These are phyloP conservation scores for Drosophila ohnishii DNA, from an alignment of 1,140 invertebrate species.

Conservation along the genomic window DNA sequence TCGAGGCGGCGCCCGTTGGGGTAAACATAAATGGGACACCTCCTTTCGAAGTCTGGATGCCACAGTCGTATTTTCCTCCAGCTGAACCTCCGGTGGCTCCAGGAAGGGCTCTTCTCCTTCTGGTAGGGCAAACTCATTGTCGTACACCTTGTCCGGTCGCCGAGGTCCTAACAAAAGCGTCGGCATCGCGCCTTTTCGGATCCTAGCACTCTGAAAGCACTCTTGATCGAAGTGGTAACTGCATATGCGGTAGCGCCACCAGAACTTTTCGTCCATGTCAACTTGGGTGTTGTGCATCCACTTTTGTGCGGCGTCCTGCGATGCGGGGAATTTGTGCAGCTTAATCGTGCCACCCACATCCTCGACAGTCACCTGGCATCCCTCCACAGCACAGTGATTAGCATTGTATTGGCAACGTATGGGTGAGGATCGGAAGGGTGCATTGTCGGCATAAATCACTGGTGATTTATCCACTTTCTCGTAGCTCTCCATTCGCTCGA, in stretches of 20 bases:
- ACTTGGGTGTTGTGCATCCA: conserved; percentile 76
- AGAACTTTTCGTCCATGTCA: conserved; percentile 47
- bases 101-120: conserved; percentile 21
- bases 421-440: not conserved
- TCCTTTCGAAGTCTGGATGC: not conserved
- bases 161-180: conserved; percentile 55
- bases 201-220: conserved; percentile 59
- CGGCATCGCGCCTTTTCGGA: conserved; percentile 59
- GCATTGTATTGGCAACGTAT: conserved; percentile 47
- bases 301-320: conserved; percentile 49
- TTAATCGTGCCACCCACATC: conserved; percentile 48
- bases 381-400: conserved; percentile 56
- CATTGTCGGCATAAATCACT: not conserved
- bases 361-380: conserved; percentile 49
- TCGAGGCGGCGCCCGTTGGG: conserved; percentile 41
- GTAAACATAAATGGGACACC: conserved; percentile 35
- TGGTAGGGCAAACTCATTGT: conserved; percentile 51
- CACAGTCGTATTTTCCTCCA: not conserved
- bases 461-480: conserved; percentile 54
- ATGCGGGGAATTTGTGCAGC: conserved; percentile 68
- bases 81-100: not conserved
- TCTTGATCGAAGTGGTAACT: conserved; percentile 62
- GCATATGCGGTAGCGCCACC: conserved; percentile 73
- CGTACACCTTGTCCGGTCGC: conserved; percentile 39
- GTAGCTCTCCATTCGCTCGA: conserved; percentile 64